These are phyloP conservation scores for Galeopterus variegatus DNA, from an alignment of 2,113 vertebrate species.

Conservation along the genomic window DNA sequence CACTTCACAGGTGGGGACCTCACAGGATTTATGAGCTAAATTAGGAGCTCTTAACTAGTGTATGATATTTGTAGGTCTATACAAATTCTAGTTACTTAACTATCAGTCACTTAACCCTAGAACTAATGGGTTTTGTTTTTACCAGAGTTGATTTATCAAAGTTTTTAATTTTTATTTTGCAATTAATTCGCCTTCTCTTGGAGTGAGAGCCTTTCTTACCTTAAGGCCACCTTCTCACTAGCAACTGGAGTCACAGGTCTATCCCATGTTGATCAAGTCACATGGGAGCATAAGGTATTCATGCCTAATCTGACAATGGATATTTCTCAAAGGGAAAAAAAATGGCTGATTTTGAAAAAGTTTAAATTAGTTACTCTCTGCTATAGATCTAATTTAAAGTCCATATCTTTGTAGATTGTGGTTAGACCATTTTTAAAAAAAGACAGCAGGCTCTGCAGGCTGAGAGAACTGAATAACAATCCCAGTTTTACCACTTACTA, in stretches of 20 bases:
- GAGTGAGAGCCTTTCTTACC: not conserved
- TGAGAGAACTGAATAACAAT: not conserved
- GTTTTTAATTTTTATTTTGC: not conserved
- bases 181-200: not conserved
- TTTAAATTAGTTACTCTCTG: not conserved
- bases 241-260: not conserved
- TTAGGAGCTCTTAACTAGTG: not conserved
- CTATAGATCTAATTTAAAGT: not conserved
- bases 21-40: not conserved
- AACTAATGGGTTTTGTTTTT: not conserved
- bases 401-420: not conserved
- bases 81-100: not conserved
- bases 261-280: not conserved
- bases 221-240: not conserved
- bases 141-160: conserved; percentile 38
- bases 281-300: not conserved
- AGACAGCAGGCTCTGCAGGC: not conserved
- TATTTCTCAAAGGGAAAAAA: not conserved
- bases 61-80: not conserved
- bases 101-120: not conserved
- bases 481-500: not conserved
- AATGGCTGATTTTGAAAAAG: not conserved
- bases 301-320: not conserved
- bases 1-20: not conserved
- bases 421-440: not conserved